phyloP scores from a whole-genome alignment of 2,113 vertebrate species.

The Charadrius vociferus region DNA sequence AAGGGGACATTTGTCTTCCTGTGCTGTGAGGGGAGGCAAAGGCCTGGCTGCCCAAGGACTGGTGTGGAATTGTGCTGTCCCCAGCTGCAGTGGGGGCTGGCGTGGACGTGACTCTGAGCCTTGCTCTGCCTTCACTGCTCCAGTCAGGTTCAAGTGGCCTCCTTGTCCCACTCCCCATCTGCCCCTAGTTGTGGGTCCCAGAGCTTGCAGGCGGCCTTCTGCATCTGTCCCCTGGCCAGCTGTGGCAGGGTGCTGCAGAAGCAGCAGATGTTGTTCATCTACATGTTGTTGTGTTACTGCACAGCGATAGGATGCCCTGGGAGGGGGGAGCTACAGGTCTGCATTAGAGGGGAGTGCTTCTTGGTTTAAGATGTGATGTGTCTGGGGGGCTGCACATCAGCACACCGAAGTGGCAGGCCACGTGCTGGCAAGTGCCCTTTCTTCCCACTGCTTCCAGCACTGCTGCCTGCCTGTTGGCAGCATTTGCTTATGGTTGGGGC shows the following conservation, averaged over 20 bases:
- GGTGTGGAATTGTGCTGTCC: not conserved
- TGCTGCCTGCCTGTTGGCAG: not conserved
- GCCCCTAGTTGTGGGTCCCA: not conserved
- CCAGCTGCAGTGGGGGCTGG: not conserved
- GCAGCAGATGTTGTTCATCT: not conserved
- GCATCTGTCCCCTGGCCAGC: fast-evolving
- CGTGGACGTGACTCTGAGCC: not conserved
- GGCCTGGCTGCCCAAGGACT: not conserved
- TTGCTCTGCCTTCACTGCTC: not conserved
- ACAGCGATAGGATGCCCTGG: not conserved
- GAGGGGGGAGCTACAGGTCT: not conserved
- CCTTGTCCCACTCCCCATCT: not conserved
- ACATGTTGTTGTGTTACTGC: not conserved
- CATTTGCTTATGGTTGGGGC: not conserved
- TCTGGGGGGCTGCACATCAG: not conserved
- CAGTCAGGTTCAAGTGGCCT: not conserved
- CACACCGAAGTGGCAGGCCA: not conserved
- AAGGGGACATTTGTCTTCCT: not conserved
- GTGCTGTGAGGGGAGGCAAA: not conserved
- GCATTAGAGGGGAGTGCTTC: not conserved
- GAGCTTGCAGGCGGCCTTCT: not conserved
- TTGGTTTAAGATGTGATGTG: not conserved
- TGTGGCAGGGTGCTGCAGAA: not conserved
- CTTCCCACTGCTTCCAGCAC: not conserved
- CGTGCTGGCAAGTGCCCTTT: not conserved